These are phyloP conservation scores for Harpalus rufipes DNA, from an alignment of 2,888 invertebrate species.

Conservation along the genomic window DNA sequence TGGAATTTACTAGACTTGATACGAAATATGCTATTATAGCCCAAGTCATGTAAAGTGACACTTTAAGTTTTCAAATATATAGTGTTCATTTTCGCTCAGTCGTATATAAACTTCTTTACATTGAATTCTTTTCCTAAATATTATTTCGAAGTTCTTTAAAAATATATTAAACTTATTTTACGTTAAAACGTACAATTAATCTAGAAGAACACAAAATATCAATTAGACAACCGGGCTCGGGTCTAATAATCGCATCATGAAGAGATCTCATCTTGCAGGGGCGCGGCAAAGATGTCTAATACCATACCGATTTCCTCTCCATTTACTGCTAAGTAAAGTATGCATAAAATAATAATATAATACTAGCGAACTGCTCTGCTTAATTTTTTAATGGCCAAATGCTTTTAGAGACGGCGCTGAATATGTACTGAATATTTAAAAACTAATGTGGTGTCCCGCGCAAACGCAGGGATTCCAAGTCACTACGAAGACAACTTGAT, in stretches of 20 bases:
- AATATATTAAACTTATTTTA: slow-evolving; percentile 23
- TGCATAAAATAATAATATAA: slow-evolving; percentile 78
- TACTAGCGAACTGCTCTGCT: slow-evolving; percentile 75
- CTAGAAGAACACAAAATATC: slow-evolving; percentile 56
- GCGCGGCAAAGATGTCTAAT: slow-evolving; percentile 67
- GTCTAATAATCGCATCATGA: slow-evolving; percentile 57
- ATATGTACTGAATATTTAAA: slow-evolving; percentile 66
- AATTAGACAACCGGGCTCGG: slow-evolving; percentile 49
- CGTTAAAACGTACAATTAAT: slow-evolving; percentile 22
- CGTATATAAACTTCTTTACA: not conserved
- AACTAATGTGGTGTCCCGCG: slow-evolving; percentile 51
- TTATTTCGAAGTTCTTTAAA: not conserved
- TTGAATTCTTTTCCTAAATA: not conserved
- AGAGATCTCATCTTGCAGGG: slow-evolving; percentile 3
- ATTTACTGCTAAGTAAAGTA: slow-evolving; percentile 75
- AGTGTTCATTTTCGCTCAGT: too few relatives aligned
- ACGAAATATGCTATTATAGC: too few relatives aligned
- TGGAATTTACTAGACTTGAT: too few relatives aligned
- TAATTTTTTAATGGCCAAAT: slow-evolving; percentile 83
- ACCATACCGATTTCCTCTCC: slow-evolving; percentile 74
- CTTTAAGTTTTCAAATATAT: too few relatives aligned
- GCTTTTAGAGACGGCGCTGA: slow-evolving; percentile 80
- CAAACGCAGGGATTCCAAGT: slow-evolving; percentile 29
- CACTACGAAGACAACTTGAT: not conserved
- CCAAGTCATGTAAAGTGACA: too few relatives aligned